Evolutionary conservation across 2,888 invertebrate species (phyloP).

Genomic region (Tetranychus truncatus): DNA sequence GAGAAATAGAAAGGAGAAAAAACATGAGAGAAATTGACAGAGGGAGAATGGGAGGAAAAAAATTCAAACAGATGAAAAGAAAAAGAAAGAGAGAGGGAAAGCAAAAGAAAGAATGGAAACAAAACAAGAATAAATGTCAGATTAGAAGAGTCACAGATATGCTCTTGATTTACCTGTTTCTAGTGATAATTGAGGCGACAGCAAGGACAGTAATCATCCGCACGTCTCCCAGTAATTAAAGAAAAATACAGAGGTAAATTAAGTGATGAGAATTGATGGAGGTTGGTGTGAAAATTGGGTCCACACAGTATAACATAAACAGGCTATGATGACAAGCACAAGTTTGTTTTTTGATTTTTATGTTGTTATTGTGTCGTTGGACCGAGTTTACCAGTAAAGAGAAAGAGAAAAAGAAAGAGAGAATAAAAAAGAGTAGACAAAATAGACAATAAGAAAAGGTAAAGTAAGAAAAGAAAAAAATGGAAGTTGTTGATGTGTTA

Average conservation of each 20-base stretch:
- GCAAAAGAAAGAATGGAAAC: neutral
- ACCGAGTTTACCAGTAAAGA: constrained; percentile 3
- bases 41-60: too few relatives aligned
- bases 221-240: neutral
- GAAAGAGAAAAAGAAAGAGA: constrained; percentile 9
- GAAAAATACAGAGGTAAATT: neutral
- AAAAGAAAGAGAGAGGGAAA: constrained; percentile 19
- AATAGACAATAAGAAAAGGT: neutral
- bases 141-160: neutral
- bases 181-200: neutral
- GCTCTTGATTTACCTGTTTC: neutral
- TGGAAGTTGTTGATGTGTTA: neutral
- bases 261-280: neutral
- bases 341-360: neutral
- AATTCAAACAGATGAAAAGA: constrained; percentile 3
- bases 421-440: neutral
- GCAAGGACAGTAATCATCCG: constrained; percentile 1
- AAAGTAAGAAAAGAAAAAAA: neutral
- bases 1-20: too few relatives aligned
- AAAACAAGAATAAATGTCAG: neutral
- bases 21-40: too few relatives aligned
- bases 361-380: neutral
- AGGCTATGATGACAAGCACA: neutral
- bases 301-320: neutral
- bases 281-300: neutral